phyloP scores from a whole-genome alignment of 2,113 vertebrate species.

The Pionites leucogaster region DNA sequence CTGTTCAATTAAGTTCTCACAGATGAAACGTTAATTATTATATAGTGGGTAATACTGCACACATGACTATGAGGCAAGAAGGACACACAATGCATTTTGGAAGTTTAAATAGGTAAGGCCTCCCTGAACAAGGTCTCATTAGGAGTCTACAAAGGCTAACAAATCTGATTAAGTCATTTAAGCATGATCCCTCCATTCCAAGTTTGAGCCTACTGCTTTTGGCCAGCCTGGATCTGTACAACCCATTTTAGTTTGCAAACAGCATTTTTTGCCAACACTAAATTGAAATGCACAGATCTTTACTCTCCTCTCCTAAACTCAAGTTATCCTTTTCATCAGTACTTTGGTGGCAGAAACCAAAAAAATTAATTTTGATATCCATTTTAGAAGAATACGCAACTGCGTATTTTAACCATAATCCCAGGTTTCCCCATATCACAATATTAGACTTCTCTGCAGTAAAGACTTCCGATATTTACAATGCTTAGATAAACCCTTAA shows the following conservation, averaged over 20 bases:
- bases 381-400: rapidly evolving
- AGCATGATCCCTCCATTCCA: not conserved
- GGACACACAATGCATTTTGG: not conserved
- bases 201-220: not conserved
- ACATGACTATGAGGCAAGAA: not conserved
- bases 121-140: not conserved
- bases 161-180: constrained; percentile 42
- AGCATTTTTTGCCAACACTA: not conserved
- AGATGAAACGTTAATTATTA: not conserved
- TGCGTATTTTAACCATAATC: not conserved
- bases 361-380: not conserved
- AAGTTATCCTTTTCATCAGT: not conserved
- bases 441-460: not conserved
- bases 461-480: constrained; percentile 19
- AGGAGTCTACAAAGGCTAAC: not conserved
- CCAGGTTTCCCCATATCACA: not conserved
- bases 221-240: not conserved
- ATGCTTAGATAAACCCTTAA: constrained; percentile 5
- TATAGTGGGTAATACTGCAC: not conserved
- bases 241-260: not conserved
- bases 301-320: not conserved
- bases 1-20: not conserved
- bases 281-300: not conserved
- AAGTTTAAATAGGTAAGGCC: constrained; percentile 6
- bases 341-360: not conserved